A percentile compares a stretch with the other conserved stretches of the same genome.
Evolutionary conservation across 2,888 invertebrate genomes (phyloP).

Genomic region (Malthinus seriepunctatus): DNA sequence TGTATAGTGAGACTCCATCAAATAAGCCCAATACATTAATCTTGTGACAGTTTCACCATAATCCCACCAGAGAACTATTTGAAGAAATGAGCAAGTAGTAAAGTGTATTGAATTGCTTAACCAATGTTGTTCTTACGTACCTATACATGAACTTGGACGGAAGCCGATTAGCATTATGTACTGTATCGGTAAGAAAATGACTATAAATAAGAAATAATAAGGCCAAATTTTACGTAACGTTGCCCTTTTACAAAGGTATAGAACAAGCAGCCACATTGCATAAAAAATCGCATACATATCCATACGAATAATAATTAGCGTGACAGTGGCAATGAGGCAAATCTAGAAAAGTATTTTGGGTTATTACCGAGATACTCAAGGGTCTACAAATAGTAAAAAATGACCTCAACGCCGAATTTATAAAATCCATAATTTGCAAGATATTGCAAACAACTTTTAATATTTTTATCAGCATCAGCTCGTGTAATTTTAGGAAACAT

Average conservation of each 20-base stretch:
- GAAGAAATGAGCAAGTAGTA: too few relatives aligned
- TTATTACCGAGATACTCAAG: not conserved
- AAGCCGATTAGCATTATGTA: conserved; percentile 88
- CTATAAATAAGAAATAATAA: conserved; percentile 78
- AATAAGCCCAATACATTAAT: conserved; percentile 86
- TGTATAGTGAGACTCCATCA: conserved; percentile 77
- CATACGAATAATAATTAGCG: conserved; percentile 86
- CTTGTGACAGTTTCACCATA: conserved; percentile 60
- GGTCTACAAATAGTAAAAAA: conserved; percentile 22
- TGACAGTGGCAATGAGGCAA: conserved; percentile 82
- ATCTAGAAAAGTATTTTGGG: conserved; percentile 60
- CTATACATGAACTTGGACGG: conserved; percentile 82
- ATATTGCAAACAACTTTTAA: conserved; percentile 80
- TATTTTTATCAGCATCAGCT: conserved; percentile 80
- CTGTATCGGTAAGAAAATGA: conserved; percentile 81
- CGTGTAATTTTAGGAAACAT: conserved; percentile 84
- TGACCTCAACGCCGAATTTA: conserved; percentile 93
- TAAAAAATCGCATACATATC: conserved; percentile 89
- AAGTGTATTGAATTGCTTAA: too few relatives aligned
- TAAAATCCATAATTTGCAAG: conserved; percentile 94
- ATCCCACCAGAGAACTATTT: conserved; percentile 75
- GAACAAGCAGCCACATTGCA: conserved; percentile 76
- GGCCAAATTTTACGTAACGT: conserved; percentile 79
- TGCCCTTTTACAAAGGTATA: conserved; percentile 69
- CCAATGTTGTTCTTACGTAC: conserved; percentile 57